phyloP scores from a whole-genome alignment of 2,888 invertebrate genomes.

The Marasmarcha lunaedactyla region DNA sequence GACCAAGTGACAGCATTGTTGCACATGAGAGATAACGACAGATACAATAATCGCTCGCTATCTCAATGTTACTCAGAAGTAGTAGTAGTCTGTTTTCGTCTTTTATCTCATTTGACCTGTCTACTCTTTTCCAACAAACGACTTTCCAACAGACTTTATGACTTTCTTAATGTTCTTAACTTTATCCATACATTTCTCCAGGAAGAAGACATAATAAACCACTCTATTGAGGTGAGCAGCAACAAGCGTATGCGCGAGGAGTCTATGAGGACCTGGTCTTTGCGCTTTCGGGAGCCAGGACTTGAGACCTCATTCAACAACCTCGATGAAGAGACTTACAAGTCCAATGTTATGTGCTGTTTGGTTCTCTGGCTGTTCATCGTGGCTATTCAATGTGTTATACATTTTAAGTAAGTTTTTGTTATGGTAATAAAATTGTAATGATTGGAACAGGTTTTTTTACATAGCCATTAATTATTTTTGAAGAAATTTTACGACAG shows the following conservation, averaged over 20 bases:
- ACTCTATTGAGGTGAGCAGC: constrained; percentile 89
- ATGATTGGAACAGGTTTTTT: not conserved
- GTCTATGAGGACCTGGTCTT: constrained; percentile 88
- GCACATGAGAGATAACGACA: too few species aligned
- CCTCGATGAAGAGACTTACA: constrained; percentile 91
- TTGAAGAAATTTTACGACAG: too few species aligned
- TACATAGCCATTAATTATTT: too few species aligned
- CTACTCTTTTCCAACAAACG: too few species aligned
- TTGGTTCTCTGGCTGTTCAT: constrained; percentile 92
- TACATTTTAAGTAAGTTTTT: constrained; percentile 75
- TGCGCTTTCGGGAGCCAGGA: constrained; percentile 85
- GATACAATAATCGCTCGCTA: too few species aligned
- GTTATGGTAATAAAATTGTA: not conserved
- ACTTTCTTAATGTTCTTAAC: not conserved
- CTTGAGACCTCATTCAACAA: constrained; percentile 89
- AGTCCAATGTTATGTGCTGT: constrained; percentile 94
- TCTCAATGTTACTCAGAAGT: too few species aligned
- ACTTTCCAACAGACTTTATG: too few species aligned
- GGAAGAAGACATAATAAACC: constrained; percentile 85
- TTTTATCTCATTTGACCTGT: too few species aligned
- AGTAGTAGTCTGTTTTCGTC: too few species aligned
- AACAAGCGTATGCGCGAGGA: constrained; percentile 89
- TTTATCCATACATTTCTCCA: constrained; percentile 26
- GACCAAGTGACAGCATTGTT: too few species aligned
- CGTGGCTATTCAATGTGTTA: constrained; percentile 79